Evolutionary conservation across 1,140 invertebrate species (phyloP), one percentile per base, ranked within the genome.

Genomic region (Neodiprion virginianus): DNA sequence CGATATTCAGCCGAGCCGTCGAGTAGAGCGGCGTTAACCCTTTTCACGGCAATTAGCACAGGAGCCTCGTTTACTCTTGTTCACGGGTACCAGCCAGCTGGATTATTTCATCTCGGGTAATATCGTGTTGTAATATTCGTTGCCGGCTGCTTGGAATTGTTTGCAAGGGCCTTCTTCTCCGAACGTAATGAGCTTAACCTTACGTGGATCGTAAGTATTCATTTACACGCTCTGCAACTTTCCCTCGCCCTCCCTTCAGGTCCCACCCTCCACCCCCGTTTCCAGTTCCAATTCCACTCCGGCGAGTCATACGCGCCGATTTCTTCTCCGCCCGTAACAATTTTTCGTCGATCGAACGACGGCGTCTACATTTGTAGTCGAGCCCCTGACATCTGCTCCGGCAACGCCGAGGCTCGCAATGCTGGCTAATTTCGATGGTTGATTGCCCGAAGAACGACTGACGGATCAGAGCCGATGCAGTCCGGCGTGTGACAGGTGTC

Each of bases 111-210:
- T 86, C 83, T 80, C 75, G 78, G 81, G 83, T 87, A 84, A 87
- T 87, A 87, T 87, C 83, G 82, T 77, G 82, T 83, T 86, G 84
- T 87, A 87, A 87, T 86, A 85, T 86, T 86, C 84, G 84, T 84
- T 80, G 83, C 84, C 84, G 80, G 85, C 80, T 85, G 83, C 82
- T 86, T 84, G 74, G 79, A 86, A 87, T 86, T 85, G 85, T 85
- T 86, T 84, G 82, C 80, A 76, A 72, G 77, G 72, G 80, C 80
- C 79, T 83, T 81, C 81, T 81, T 83, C 77, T 69, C 67, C 76
- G 78, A 40, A 74, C 80, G 75, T 78, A 61, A 61, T 61, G 53
- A 61, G 53, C 53, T 61, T 61, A 61, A 61, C 53, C 53, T 61
- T 61, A 61, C 53, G 53, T 61, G 53, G 53, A 61, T 61, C 8